Base-by-base conservation (phyloP, 1,140 invertebrate species). In the Centruroides sculpturatus region DNA sequence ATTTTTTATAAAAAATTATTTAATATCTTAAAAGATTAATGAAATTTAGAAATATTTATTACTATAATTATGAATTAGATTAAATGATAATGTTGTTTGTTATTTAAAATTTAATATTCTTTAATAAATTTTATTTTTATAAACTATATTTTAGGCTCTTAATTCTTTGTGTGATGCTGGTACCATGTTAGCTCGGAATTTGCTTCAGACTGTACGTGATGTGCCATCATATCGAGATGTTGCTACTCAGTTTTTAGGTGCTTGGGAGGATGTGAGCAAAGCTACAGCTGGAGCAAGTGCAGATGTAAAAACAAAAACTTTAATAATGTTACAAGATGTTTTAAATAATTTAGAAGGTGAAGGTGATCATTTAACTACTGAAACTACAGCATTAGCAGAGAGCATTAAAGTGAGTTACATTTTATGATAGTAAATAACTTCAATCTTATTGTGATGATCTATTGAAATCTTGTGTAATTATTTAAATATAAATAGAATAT, bases 291-390 rank as follows among this genome's bases (percentile, higher is more conserved):
- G 61, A 13, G 66, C 66, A 4, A 64, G 61, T 56, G 64, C 66
- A 48, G 61, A 62, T 48, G 64, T 67, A 3, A 67, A 67, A 59
- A 67, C 66, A 13, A 64, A 67, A 59, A 66, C 66, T 10, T 35
- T 67, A 5, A 66, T 67, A 59, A 59, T 51, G 52, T 41, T 67
- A 13, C 66, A 67, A 51, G 64, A 67, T 49, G 55, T 66, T 8
- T 36, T 67, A 35, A 66, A 65, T 47, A 47, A 52, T n/a, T 58
- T 67, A 46, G 66, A 67, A 60, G 59, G 55, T n/a, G 47, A 50
- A 3, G 55, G 49, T 47, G 35, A 36, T 50, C 55, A 63, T 12
- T n/a, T 48, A 10, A 35, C 59, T 35, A 35, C 36, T 41, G n/a
- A 51, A n/a, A 51, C 12, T 51, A 51, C 12, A 34, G 5, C 50